phyloP scores from a whole-genome alignment of 2,888 invertebrate genomes.

The Strigamia crassipes region DNA sequence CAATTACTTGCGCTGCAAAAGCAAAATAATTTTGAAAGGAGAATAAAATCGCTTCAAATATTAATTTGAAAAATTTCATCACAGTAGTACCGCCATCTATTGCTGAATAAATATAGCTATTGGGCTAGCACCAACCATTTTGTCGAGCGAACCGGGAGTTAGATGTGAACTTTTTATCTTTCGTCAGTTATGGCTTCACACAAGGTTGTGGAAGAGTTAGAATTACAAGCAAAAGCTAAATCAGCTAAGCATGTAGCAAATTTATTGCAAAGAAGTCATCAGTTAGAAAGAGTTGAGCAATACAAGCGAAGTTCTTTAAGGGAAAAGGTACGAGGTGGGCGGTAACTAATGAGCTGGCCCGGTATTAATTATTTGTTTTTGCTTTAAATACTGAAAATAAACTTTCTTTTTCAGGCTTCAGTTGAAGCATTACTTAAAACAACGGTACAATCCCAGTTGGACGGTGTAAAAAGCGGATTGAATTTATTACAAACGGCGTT shows the following conservation, averaged over 20 bases:
- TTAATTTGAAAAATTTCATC: too few relatives aligned
- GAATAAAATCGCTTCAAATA: too few relatives aligned
- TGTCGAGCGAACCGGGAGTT: too few relatives aligned
- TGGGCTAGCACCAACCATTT: too few relatives aligned
- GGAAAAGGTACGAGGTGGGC: constrained; percentile 58
- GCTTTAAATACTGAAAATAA: constrained; percentile 39
- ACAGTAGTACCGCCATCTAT: too few relatives aligned
- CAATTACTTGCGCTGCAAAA: too few relatives aligned
- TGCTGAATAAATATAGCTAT: too few relatives aligned
- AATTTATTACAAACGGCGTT: constrained; percentile 85
- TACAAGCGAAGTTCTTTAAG: constrained; percentile 61
- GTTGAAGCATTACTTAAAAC: constrained; percentile 95
- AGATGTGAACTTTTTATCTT: too few relatives aligned
- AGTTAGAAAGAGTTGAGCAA: constrained; percentile 79
- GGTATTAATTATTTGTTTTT: background rate
- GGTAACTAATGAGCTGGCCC: background rate
- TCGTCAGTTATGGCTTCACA: background rate
- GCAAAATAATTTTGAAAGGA: too few relatives aligned
- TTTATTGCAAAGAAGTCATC: constrained; percentile 91
- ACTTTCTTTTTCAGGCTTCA: constrained; percentile 67
- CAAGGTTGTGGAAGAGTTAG: constrained; percentile 56
- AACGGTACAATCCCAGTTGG: constrained; percentile 97
- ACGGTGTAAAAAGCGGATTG: constrained; percentile 92
- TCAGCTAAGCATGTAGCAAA: constrained; percentile 72
- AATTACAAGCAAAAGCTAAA: constrained; percentile 59